Conservation (phyloP, 37 sponge, comb jelly and placozoan genomes). For the Aplysina aerophoba region DNA sequence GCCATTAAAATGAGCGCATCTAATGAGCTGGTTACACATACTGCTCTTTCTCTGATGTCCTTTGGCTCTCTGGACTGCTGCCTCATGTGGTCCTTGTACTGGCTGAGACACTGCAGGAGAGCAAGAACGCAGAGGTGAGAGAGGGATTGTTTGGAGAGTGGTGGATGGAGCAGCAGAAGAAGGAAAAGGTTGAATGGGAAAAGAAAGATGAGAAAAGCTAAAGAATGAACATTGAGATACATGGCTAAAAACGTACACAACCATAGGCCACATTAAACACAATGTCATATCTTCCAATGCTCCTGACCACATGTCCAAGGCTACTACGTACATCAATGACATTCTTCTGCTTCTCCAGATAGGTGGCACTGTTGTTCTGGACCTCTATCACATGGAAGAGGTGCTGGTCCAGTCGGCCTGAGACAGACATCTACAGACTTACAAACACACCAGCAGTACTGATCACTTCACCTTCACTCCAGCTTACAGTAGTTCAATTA, state of each 20-base stretch:
- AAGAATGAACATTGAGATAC: not conserved
- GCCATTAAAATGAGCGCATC: not conserved
- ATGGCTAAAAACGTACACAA: not conserved
- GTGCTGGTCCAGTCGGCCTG: constrained; percentile 56
- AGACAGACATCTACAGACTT: not conserved
- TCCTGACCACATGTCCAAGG: no score
- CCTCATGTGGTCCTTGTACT: constrained; percentile 28
- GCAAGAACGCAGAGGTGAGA: not conserved
- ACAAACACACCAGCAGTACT: no score
- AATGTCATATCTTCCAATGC: no score
- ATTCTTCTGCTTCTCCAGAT: constrained; percentile 53
- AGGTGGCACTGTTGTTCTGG: constrained; percentile 43
- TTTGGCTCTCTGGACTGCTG: constrained; percentile 15
- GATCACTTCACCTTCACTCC: no score
- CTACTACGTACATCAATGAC: constrained; percentile 67
- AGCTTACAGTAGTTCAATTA: no score
- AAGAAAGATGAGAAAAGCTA: not conserved
- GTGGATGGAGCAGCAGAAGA: no score
- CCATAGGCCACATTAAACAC: no score
- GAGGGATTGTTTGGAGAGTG: no score
- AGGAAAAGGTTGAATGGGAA: no score
- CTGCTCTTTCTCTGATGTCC: not conserved
- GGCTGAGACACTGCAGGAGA: not conserved
- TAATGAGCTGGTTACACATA: not conserved
- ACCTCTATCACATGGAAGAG: constrained; percentile 74